Conservation (phyloP, 2,113 vertebrate genomes). For the Semnornis frantzii region DNA sequence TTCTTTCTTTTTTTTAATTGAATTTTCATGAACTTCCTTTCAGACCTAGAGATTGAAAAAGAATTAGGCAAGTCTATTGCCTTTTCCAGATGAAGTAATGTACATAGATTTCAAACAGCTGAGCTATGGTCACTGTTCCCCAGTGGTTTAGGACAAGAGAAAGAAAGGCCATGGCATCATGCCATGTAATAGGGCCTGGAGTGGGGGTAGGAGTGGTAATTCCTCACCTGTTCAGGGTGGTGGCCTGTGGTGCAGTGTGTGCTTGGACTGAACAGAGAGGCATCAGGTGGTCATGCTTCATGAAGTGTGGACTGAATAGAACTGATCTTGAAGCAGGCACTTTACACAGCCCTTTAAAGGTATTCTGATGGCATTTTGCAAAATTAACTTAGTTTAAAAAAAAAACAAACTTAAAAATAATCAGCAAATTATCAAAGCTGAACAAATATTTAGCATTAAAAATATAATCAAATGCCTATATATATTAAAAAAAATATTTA, state of each 20-base stretch:
- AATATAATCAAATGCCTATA: neutral
- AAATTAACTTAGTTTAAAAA: neutral
- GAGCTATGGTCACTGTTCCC: fast-evolving
- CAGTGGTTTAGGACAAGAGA: neutral
- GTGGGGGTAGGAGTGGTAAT: neutral
- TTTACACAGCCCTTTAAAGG: neutral
- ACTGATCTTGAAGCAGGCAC: too few relatives aligned
- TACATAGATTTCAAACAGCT: neutral
- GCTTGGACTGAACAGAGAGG: neutral
- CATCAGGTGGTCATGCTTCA: neutral
- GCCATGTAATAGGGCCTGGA: neutral
- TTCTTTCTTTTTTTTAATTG: neutral
- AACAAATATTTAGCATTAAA: neutral
- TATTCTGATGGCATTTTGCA: neutral
- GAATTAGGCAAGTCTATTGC: neutral
- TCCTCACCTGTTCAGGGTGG: neutral
- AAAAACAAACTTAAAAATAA: neutral
- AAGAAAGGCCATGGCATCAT: neutral
- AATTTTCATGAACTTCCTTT: neutral
- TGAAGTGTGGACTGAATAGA: neutral
- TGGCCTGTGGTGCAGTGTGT: fast-evolving
- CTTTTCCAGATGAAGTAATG: neutral
- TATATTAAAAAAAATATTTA: neutral
- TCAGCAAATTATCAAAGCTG: neutral
- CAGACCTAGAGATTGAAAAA: neutral